These are phyloP conservation scores for Struthidea cinerea DNA, from an alignment of 2,113 vertebrate genomes.

Conservation along the genomic window DNA sequence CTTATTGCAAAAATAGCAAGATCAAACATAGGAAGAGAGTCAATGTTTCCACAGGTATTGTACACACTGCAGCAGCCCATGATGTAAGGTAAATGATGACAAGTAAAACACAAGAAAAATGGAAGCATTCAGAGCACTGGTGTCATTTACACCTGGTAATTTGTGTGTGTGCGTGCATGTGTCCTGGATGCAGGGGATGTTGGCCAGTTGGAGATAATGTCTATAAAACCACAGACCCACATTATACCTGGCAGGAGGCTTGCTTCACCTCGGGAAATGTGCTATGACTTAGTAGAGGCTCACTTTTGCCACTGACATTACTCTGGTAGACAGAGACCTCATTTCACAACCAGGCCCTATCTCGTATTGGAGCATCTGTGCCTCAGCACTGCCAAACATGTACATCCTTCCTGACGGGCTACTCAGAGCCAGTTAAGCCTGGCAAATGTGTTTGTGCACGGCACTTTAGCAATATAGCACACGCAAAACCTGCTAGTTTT, in stretches of 20 bases:
- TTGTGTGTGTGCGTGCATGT: rapidly evolving
- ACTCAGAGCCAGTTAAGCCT: constrained; percentile 36
- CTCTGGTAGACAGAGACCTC: neutral
- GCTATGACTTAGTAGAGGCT: neutral
- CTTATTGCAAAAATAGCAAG: neutral
- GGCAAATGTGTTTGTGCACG: constrained; percentile 1
- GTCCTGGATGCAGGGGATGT: neutral
- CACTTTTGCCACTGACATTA: neutral
- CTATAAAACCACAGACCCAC: neutral
- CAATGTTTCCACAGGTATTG: neutral
- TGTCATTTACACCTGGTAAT: neutral
- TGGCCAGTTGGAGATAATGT: neutral
- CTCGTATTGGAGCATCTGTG: neutral
- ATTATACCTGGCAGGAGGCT: neutral
- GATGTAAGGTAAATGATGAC: neutral
- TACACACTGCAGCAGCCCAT: neutral
- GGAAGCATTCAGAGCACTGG: neutral
- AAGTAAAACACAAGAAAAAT: neutral
- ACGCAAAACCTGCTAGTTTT: neutral
- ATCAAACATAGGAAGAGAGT: neutral
- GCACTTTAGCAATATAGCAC: neutral
- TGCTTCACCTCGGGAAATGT: neutral
- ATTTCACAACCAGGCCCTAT: constrained; percentile 1
- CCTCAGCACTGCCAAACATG: constrained; percentile 48
- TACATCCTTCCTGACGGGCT: constrained; percentile 17